Base-by-base conservation (phyloP, 2,113 vertebrate species). In the Capra hircus region DNA sequence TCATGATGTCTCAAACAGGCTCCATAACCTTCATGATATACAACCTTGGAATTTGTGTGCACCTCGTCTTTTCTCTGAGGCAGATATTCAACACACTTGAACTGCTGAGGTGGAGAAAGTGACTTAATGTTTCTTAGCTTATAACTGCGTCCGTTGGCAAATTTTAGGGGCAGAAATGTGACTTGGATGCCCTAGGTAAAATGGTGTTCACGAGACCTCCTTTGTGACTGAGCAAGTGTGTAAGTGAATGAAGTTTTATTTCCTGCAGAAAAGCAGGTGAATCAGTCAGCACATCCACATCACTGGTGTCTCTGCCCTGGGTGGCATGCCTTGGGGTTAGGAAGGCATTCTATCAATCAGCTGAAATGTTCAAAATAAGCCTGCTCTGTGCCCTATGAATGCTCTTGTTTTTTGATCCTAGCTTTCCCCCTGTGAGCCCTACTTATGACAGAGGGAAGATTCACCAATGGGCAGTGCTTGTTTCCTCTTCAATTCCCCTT, bases 181-280 rank as follows among this genome's bases (percentile, higher is more conserved):
- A 97, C 83, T 87, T 88, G 30, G 87, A 11, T 53, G 60, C n/a
- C 52, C 57, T 91, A 59, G 57, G n/a, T 71, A 60, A 52, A 95
- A 43, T 28, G 30, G 28, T 45, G 5, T 43, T 86, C 30, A 33
- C 1, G 8, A 80, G 64, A 33, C 25, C 33, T 81, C 52, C 40
- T 90, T n/a, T 89, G 57, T 88, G 78, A 86, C 60, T 80, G 48
- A 87, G 57, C 50, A 89, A 83, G 82, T 81, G 92, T 96, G 21
- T 80, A 92, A 82, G 82, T 89, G 81, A 96, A 95, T 90, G 91
- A 94, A 87, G 52, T 71, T 93, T 86, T 92, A 84, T 85, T 90
- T 88, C 52, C 86, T 93, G 13, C 10, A 48, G 36, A 55, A 57
- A 91, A 91, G 62, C 60, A 80, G 88, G 82, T 85, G 62, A 90